Conservation (phyloP, 2,113 vertebrate species). For the Sakesphorus luctuosus region DNA sequence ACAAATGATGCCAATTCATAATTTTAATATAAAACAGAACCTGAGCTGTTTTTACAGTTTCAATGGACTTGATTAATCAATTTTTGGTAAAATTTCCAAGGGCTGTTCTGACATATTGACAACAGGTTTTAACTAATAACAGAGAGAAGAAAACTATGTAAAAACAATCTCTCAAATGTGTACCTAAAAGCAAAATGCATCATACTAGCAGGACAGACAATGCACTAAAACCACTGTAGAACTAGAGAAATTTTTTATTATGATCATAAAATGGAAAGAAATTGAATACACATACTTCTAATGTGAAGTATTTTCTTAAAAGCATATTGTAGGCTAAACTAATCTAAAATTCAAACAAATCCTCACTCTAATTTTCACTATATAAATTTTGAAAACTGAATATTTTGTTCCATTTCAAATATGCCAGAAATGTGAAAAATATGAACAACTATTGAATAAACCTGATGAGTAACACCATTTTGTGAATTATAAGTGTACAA, state of each 20-base stretch:
- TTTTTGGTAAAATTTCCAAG: neutral
- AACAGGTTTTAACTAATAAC: neutral
- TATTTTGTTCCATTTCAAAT: neutral
- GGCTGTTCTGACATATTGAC: neutral
- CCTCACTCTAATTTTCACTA: neutral
- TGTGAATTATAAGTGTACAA: neutral
- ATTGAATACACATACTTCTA: neutral
- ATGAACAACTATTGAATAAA: neutral
- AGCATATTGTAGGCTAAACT: neutral
- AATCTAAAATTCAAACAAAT: neutral
- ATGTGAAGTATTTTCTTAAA: constrained; percentile 22
- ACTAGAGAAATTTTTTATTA: neutral
- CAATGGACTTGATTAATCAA: neutral
- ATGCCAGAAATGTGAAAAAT: neutral
- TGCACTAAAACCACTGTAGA: neutral
- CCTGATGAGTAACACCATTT: neutral
- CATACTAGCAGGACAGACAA: neutral
- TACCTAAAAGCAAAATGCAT: neutral
- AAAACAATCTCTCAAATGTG: neutral
- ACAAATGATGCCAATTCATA: neutral
- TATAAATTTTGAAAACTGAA: neutral
- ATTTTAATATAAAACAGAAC: neutral
- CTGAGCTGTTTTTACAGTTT: neutral
- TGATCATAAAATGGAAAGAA: neutral
- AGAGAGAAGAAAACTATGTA: neutral